Conservation (phyloP, 1,140 invertebrate genomes). For the Chironomus tepperi region DNA sequence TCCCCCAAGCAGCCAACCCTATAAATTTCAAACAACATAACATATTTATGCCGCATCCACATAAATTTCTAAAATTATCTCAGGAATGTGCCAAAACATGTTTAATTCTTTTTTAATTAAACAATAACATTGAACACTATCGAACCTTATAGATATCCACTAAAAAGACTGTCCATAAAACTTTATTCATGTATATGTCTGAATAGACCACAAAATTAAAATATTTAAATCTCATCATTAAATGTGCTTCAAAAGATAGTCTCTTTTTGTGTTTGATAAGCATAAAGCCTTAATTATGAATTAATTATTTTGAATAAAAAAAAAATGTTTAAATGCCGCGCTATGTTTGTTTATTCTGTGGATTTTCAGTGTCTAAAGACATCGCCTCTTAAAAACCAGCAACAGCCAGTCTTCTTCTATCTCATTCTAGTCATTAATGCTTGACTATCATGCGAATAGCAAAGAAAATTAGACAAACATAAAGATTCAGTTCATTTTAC, state of each 20-base stretch:
- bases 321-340: not conserved
- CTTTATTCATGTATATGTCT: no score
- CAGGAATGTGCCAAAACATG: not conserved
- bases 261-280: no score
- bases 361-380: not conserved
- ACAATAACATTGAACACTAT: no score
- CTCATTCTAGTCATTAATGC: not conserved
- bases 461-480: not conserved
- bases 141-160: no score
- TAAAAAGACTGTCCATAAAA: no score
- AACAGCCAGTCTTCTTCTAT: not conserved
- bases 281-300: constrained; percentile 5
- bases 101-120: no score
- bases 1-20: no score
- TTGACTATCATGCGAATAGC: not conserved
- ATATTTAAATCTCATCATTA: not conserved
- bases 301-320: not conserved
- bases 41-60: no score
- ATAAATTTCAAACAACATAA: no score
- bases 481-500: not conserved
- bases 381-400: not conserved
- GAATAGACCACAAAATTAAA: not conserved
- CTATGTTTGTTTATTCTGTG: not conserved
- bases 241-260: no score
- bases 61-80: no score